Conservation (phyloP, 92 coral and sea anemone genomes). For the Heliopora coerulea region DNA sequence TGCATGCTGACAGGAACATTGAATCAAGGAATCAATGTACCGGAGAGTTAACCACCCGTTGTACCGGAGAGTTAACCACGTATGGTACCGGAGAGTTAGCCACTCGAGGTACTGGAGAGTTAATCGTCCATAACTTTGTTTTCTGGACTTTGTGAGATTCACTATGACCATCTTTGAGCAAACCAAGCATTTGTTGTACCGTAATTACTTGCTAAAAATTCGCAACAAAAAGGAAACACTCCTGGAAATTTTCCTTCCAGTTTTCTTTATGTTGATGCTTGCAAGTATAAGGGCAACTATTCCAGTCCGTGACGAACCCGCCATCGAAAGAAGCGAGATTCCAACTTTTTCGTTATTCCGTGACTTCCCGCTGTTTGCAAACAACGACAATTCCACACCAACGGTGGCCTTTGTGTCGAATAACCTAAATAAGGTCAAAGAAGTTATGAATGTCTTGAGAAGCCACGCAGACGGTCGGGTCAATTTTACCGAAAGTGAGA, state of each 20-base stretch:
- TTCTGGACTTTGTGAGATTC: too few relatives aligned
- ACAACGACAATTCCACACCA: not conserved
- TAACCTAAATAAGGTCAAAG: not conserved
- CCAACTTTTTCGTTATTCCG: conserved; percentile 44
- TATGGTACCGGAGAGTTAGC: too few relatives aligned
- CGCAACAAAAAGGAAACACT: conserved; percentile 68
- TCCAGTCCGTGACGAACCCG: conserved; percentile 40
- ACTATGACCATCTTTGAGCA: conserved; percentile 66
- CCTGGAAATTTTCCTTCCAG: conserved; percentile 75
- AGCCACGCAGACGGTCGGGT: not conserved
- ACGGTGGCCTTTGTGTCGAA: not conserved
- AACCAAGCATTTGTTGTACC: conserved; percentile 61
- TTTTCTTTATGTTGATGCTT: conserved; percentile 67
- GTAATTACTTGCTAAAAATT: conserved; percentile 67
- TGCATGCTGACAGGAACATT: too few relatives aligned
- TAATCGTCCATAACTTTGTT: too few relatives aligned
- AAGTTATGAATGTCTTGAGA: not conserved
- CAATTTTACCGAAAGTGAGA: not conserved
- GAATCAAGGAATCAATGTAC: too few relatives aligned
- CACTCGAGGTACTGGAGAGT: too few relatives aligned
- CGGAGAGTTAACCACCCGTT: too few relatives aligned
- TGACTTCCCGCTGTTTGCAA: not conserved
- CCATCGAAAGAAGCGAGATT: conserved; percentile 57
- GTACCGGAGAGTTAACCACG: too few relatives aligned
- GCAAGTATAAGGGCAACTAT: conserved; percentile 48